Percentiles rank a stretch among this genome's conserved stretches.
phyloP scores from a whole-genome alignment of 92 coral and sea anemone genomes.

The Pocillopora grandis region DNA sequence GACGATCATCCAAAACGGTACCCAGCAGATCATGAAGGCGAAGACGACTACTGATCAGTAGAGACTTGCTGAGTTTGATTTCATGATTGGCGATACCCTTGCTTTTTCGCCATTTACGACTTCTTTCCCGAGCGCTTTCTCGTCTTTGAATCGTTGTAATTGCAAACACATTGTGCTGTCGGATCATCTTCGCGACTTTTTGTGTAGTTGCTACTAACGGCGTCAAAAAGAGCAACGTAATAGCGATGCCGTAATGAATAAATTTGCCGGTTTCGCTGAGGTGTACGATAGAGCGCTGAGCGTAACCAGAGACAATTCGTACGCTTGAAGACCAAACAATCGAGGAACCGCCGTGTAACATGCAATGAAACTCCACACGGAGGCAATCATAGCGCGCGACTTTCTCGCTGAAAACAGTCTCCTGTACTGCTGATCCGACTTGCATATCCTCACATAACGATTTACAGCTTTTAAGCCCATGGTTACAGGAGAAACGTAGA shows the following conservation, averaged over 20 bases:
- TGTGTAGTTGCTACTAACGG: not conserved
- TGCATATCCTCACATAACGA: not conserved
- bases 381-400: not conserved
- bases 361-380: not conserved
- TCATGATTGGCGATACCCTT: not conserved
- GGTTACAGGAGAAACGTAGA: not conserved
- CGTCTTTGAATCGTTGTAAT: not conserved
- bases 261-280: not conserved
- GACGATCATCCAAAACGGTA: constrained; percentile 14
- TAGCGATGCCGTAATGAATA: not conserved
- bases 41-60: not conserved
- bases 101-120: no score
- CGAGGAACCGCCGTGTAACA: not conserved
- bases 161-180: not conserved
- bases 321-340: not conserved
- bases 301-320: not conserved
- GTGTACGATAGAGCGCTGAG: not conserved
- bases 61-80: constrained; percentile 3
- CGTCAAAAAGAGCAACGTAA: not conserved
- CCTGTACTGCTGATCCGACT: not conserved
- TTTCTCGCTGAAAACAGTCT: not conserved
- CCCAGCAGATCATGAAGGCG: not conserved
- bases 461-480: not conserved
- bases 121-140: no score
- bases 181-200: not conserved